Conservation (phyloP, 2,113 vertebrate genomes). For the Vidua macroura region DNA sequence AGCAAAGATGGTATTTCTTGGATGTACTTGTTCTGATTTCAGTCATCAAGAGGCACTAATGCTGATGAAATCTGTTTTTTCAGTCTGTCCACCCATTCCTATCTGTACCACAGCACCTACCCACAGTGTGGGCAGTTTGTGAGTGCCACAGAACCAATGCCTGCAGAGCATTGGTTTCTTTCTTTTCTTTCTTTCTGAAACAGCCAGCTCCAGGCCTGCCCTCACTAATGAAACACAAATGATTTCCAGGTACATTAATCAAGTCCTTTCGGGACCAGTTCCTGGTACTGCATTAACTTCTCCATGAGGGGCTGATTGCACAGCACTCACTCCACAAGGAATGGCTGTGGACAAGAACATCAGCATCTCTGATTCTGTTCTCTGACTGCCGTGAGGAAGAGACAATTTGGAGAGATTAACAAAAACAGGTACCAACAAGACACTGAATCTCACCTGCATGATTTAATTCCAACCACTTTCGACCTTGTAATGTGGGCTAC, state of each 20-base stretch:
- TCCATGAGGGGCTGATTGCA: slow-evolving; percentile 8
- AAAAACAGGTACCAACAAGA: background rate
- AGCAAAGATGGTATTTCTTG: background rate
- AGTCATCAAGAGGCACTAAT: background rate
- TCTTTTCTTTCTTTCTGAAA: background rate
- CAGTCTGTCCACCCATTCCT: background rate
- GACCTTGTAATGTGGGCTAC: background rate
- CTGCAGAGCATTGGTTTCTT: rapidly evolving
- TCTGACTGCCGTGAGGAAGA: background rate
- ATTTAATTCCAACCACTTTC: background rate
- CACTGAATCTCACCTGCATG: background rate
- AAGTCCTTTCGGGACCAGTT: background rate
- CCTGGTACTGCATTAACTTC: background rate
- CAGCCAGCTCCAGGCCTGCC: background rate
- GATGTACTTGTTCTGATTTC: background rate
- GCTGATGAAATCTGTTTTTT: background rate
- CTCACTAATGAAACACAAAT: background rate
- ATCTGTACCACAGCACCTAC: background rate
- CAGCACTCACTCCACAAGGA: background rate
- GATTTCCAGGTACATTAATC: background rate
- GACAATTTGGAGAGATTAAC: background rate
- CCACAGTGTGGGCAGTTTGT: background rate
- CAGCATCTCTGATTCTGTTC: background rate
- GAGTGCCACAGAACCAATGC: background rate
- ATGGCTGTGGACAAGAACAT: background rate